phyloP scores from a whole-genome alignment of 2,797 vertebrate genomes.

The Tenualosa thibaudeaui region DNA sequence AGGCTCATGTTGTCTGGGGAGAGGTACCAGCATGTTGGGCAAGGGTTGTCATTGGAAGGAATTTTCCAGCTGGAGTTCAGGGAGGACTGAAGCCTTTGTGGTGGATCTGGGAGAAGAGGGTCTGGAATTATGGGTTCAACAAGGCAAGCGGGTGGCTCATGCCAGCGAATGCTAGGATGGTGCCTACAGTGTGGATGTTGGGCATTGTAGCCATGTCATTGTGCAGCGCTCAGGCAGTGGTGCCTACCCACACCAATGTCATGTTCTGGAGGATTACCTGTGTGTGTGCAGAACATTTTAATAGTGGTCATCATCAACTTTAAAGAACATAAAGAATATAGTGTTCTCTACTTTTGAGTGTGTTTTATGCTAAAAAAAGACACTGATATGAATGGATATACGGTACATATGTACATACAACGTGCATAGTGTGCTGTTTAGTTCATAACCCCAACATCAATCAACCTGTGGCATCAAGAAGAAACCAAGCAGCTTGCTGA shows the following conservation, averaged over 20 bases:
- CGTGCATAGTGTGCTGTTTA: background rate
- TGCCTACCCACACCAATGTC: constrained; percentile 85
- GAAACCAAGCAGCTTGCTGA: constrained; percentile 83
- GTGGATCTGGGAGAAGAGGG: constrained; percentile 65
- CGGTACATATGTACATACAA: too few relatives aligned
- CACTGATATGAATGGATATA: too few relatives aligned
- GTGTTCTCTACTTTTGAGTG: background rate
- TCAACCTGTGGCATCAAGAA: constrained; percentile 88
- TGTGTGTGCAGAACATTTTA: background rate
- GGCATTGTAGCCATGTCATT: constrained; percentile 58
- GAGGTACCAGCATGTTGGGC: constrained; percentile 72
- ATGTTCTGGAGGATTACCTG: constrained; percentile 73
- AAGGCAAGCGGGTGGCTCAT: constrained; percentile 54
- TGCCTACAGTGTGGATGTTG: constrained; percentile 75
- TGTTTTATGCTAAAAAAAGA: background rate
- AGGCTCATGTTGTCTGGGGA: constrained; percentile 61
- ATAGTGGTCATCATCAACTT: background rate
- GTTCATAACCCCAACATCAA: background rate
- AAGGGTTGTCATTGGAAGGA: constrained; percentile 58
- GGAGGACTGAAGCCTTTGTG: constrained; percentile 32
- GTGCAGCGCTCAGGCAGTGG: constrained; percentile 77
- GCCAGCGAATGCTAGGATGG: constrained; percentile 79
- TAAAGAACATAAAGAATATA: too few relatives aligned
- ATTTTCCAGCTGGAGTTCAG: background rate
- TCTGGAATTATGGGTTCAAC: constrained; percentile 65